phyloP scores from a whole-genome alignment of 2,888 invertebrate species.

The Theretra japonica region DNA sequence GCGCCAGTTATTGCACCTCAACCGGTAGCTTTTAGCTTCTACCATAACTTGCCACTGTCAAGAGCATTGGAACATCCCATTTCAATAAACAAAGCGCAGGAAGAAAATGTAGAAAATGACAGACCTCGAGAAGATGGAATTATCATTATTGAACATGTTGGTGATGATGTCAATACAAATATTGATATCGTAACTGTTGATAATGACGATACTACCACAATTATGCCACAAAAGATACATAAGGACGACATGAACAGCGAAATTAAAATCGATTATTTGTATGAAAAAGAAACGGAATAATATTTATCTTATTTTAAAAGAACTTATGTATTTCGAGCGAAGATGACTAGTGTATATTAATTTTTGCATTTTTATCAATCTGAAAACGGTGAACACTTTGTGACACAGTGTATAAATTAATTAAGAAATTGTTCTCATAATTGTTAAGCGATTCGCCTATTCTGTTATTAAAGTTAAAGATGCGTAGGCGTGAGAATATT shows the following conservation, averaged over 20 bases:
- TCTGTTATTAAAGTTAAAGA: no score
- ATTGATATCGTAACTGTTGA: not conserved
- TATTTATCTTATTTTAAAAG: not conserved
- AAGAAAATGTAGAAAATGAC: conserved; percentile 41
- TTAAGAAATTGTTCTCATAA: no score
- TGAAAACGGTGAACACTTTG: no score
- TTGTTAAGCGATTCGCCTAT: no score
- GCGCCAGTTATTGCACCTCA: conserved; percentile 52
- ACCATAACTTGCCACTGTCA: conserved; percentile 68
- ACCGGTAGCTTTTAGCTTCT: conserved; percentile 59
- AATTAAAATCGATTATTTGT: not conserved
- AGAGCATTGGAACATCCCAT: conserved; percentile 70
- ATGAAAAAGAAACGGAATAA: not conserved
- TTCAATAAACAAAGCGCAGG: conserved; percentile 58
- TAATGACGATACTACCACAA: not conserved
- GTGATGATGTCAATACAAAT: not conserved
- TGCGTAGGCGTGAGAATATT: no score
- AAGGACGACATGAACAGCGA: not conserved
- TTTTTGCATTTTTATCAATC: no score
- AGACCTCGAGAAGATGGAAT: not conserved
- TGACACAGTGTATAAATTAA: no score
- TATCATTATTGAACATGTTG: not conserved
- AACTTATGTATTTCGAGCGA: not conserved
- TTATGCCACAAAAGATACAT: not conserved
- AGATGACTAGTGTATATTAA: no score